Conservation (phyloP, 2,113 vertebrate species). For the Rhinopomastus cyanomelas region DNA sequence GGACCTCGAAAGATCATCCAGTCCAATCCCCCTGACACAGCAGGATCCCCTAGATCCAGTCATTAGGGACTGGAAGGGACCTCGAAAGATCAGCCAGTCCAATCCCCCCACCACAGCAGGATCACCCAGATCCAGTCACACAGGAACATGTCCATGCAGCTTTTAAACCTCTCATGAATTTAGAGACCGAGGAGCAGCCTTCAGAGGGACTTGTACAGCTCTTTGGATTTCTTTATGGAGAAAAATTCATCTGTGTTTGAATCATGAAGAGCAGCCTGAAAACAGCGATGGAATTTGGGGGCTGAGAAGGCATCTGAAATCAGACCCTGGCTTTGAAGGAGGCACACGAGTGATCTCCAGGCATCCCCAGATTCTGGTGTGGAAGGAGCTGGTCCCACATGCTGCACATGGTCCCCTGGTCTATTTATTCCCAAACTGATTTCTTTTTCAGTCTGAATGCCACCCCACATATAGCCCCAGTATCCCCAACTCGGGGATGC, state of each 20-base stretch:
- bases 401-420: not conserved
- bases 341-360: not conserved
- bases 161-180: not conserved
- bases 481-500: not conserved
- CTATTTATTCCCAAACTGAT: not conserved
- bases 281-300: not conserved
- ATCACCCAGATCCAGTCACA: too few species aligned
- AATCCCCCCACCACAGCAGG: too few species aligned
- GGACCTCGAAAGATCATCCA: too few species aligned
- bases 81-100: too few species aligned
- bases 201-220: not conserved
- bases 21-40: too few species aligned
- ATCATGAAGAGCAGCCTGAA: not conserved
- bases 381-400: not conserved
- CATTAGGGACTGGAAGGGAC: too few species aligned
- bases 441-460: not conserved
- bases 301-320: not conserved
- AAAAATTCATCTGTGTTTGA: not conserved
- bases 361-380: not conserved
- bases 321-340: not conserved
- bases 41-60: too few species aligned
- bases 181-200: not conserved
- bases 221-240: not conserved
- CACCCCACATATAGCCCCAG: not conserved
- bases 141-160: too few species aligned